Evolutionary conservation across 2,888 invertebrate genomes (phyloP).

Genomic region (Meliscaeva auricollis): DNA sequence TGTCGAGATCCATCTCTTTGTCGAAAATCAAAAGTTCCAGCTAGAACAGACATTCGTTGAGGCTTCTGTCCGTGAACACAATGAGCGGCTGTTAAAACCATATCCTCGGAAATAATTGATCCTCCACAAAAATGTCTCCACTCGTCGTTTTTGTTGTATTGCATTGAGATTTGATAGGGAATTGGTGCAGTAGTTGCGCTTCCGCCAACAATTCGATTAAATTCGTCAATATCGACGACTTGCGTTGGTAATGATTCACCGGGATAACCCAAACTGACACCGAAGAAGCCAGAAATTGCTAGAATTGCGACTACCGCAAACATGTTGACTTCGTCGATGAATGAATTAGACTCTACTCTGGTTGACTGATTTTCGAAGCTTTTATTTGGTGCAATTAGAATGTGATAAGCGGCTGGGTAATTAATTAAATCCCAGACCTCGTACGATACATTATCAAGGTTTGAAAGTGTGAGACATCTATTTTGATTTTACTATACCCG

Average conservation of each 20-base stretch:
- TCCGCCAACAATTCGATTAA: conserved; percentile 80
- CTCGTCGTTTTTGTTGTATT: conserved; percentile 73
- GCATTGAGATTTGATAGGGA: conserved; percentile 78
- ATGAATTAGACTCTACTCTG: conserved; percentile 49
- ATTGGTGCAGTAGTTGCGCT: conserved; percentile 78
- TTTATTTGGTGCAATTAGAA: conserved; percentile 59
- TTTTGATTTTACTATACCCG: conserved; percentile 21
- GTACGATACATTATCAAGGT: conserved; percentile 65
- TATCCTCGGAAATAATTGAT: conserved; percentile 79
- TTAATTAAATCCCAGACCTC: conserved; percentile 52
- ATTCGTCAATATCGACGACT: conserved; percentile 13
- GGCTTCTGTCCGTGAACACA: conserved; percentile 77
- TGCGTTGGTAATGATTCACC: not conserved
- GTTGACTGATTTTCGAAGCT: conserved; percentile 23
- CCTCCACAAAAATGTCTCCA: conserved; percentile 81
- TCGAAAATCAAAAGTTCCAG: conserved; percentile 75
- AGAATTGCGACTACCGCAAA: not conserved
- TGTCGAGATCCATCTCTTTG: conserved; percentile 72
- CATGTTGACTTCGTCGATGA: conserved; percentile 47
- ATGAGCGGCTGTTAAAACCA: conserved; percentile 82
- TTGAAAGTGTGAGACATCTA: conserved; percentile 33
- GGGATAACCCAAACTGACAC: not conserved
- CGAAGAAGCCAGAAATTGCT: not conserved
- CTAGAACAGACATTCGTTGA: conserved; percentile 76
- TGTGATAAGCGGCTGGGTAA: conserved; percentile 50